phyloP scores from a whole-genome alignment of 2,888 invertebrate genomes.

The Candidula unifasciata region DNA sequence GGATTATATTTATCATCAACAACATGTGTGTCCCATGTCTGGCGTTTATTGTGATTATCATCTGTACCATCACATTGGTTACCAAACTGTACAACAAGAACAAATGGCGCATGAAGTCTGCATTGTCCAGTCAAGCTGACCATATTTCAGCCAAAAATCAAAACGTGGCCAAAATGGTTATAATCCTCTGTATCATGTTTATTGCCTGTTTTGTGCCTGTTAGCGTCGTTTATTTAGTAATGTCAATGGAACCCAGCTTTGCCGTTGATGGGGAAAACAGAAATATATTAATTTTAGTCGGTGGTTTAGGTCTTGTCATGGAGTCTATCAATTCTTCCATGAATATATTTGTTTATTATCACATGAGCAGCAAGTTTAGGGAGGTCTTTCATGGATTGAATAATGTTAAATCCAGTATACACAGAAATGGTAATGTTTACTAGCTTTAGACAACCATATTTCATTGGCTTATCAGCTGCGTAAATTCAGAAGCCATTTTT shows the following conservation, averaged over 20 bases:
- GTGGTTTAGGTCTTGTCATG: background rate
- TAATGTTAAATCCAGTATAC: no score
- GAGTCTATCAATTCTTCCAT: background rate
- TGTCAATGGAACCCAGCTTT: background rate
- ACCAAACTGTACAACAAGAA: background rate
- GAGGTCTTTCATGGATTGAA: no score
- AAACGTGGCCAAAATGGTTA: background rate
- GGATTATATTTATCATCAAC: background rate
- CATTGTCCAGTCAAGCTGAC: background rate
- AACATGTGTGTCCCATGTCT: background rate
- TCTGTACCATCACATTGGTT: background rate
- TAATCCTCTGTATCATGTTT: background rate
- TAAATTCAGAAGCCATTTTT: no score
- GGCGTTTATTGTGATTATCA: background rate
- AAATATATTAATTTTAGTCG: background rate
- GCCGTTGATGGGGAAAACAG: background rate
- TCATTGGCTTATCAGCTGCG: no score
- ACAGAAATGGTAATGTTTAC: no score
- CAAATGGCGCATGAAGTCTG: constrained; percentile 1
- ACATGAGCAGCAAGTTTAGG: no score
- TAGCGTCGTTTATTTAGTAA: background rate
- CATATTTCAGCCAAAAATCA: background rate
- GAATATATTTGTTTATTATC: constrained; percentile 12
- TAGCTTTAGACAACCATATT: no score
- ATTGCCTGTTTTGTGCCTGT: background rate